Percentiles rank a stretch among this genome's conserved stretches.
These are phyloP conservation scores for Halesus radiatus DNA, from an alignment of 1,140 invertebrate species.

Conservation along the genomic window DNA sequence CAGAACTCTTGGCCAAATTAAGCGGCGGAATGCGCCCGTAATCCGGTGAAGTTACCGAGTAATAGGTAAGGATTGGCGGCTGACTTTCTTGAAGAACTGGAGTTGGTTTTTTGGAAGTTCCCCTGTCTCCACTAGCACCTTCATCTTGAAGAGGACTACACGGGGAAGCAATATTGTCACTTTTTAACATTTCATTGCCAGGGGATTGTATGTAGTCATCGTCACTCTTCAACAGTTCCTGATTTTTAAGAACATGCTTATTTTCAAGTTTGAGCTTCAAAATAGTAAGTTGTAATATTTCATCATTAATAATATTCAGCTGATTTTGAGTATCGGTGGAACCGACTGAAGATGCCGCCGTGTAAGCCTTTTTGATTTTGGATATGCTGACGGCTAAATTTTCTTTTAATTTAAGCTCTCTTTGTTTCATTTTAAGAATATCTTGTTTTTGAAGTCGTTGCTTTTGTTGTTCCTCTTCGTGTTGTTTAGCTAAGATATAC, in stretches of 20 bases:
- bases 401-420: background rate
- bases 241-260: conserved; percentile 33
- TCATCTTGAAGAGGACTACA: background rate
- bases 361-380: background rate
- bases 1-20: conserved; percentile 48
- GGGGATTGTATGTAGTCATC: background rate
- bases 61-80: background rate
- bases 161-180: too few species aligned
- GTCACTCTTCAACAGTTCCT: background rate
- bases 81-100: background rate
- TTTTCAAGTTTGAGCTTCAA: conserved; percentile 51
- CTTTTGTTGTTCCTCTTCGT: conserved; percentile 63
- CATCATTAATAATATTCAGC: conserved; percentile 43
- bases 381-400: background rate
- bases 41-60: background rate
- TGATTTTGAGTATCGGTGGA: conserved; percentile 28
- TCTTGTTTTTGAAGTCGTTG: conserved; percentile 63
- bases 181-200: background rate
- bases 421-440: conserved; percentile 12
- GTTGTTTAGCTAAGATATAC: conserved; percentile 64
- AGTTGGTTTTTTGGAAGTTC: background rate
- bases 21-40: conserved; percentile 43
- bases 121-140: conserved; percentile 14
- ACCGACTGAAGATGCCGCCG: conserved; percentile 2
- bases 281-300: conserved; percentile 44